phyloP scores from a whole-genome alignment of 2,888 invertebrate genomes.

The Hypomecis atomaria region DNA sequence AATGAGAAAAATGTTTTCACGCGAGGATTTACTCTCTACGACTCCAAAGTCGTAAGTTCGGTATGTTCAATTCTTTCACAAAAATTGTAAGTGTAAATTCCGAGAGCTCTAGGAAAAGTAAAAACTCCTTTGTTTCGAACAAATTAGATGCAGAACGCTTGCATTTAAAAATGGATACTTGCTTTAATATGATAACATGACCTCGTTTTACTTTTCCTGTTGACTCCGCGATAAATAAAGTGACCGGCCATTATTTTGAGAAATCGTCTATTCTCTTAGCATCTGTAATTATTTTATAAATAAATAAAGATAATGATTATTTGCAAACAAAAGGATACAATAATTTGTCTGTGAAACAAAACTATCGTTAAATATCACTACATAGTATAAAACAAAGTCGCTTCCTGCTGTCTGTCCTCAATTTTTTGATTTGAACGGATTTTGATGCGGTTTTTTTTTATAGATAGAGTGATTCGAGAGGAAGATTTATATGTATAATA shows the following conservation, averaged over 20 bases:
- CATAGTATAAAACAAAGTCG: no score
- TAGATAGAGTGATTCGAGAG: no score
- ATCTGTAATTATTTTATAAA: neutral
- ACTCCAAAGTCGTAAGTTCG: neutral
- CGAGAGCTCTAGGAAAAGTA: constrained; percentile 21
- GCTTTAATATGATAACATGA: constrained; percentile 39
- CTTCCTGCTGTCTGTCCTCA: no score
- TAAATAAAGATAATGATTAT: no score
- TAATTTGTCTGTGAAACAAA: no score
- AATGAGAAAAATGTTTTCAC: no score
- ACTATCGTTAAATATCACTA: no score
- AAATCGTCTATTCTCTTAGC: constrained; percentile 10
- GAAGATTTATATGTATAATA: no score
- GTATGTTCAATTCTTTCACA: constrained; percentile 9
- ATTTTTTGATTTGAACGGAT: no score
- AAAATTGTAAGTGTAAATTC: constrained; percentile 24
- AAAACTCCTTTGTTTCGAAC: constrained; percentile 27
- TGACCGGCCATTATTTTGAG: constrained; percentile 7
- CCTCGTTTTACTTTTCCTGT: constrained; percentile 43
- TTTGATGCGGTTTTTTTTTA: no score
- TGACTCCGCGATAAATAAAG: constrained; percentile 24
- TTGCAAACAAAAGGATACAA: no score
- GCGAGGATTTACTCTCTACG: neutral
- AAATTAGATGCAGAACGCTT: constrained; percentile 33
- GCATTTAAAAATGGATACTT: constrained; percentile 36